These are phyloP conservation scores for Cervus canadensis DNA, from an alignment of 2,113 vertebrate genomes.

Conservation along the genomic window DNA sequence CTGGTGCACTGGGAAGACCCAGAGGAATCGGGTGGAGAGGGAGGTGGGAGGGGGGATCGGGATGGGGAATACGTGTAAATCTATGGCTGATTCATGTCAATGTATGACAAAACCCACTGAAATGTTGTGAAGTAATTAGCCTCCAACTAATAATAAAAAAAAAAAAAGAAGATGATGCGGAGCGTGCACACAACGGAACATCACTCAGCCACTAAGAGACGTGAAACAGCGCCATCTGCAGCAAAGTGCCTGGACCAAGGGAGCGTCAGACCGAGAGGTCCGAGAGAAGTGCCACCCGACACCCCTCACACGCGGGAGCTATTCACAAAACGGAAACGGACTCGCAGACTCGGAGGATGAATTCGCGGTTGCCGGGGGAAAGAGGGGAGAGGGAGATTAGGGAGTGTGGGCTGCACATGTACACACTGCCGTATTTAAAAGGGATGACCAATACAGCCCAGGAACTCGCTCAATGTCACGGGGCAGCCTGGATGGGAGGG, in stretches of 20 bases:
- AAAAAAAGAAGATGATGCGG: background rate
- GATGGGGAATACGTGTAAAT: no score
- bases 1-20: no score
- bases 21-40: no score
- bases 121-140: no score
- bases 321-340: background rate
- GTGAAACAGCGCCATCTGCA: rapidly evolving
- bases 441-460: background rate
- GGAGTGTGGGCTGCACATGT: background rate
- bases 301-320: background rate
- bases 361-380: background rate
- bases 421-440: rapidly evolving
- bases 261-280: background rate
- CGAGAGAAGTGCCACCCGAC: rapidly evolving
- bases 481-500: background rate
- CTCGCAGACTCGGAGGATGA: background rate
- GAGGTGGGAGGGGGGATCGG: no score
- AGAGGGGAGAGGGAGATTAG: background rate
- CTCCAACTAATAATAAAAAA: no score
- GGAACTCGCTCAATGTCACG: background rate
- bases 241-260: rapidly evolving
- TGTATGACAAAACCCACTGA: no score
- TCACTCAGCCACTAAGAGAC: rapidly evolving
- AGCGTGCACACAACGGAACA: rapidly evolving
- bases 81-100: no score